Percentiles rank a stretch among this genome's conserved stretches.
Conservation (phyloP, 2,888 invertebrate genomes). For the Plebejus argus region DNA sequence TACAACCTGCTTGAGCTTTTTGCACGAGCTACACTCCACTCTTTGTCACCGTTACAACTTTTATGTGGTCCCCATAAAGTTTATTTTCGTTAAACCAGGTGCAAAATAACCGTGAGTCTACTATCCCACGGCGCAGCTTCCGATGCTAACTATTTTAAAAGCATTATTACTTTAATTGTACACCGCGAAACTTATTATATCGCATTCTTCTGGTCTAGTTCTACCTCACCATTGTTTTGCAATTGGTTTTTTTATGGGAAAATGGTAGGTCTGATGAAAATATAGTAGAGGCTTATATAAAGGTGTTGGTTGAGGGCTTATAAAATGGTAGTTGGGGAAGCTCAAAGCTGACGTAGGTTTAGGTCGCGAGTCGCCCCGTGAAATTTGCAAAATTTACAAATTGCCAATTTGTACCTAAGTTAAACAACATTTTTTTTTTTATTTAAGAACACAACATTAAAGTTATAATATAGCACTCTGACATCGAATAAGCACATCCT, state of each 20-base stretch:
- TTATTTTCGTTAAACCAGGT: constrained; percentile 40
- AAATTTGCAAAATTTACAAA: too few relatives aligned
- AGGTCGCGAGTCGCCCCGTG: too few relatives aligned
- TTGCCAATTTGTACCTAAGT: too few relatives aligned
- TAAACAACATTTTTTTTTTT: too few relatives aligned
- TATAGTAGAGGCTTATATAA: neutral
- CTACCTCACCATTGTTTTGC: constrained; percentile 6
- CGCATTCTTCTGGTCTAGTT: constrained; percentile 2
- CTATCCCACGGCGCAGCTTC: constrained; percentile 53
- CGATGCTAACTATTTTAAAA: constrained; percentile 32
- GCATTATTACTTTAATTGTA: constrained; percentile 32
- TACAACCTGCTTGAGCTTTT: constrained; percentile 17
- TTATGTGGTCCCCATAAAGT: constrained; percentile 66
- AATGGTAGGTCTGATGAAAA: neutral
- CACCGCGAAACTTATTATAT: constrained; percentile 23
- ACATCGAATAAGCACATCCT: too few relatives aligned
- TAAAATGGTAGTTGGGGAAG: too few relatives aligned
- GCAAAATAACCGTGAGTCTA: neutral
- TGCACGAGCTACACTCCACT: neutral
- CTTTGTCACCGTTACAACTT: constrained; percentile 47
- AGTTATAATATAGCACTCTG: too few relatives aligned
- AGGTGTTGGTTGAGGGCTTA: too few relatives aligned
- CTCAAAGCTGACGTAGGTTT: too few relatives aligned
- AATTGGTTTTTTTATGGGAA: neutral
- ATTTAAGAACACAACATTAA: too few relatives aligned